Evolutionary conservation across 2,113 vertebrate genomes (phyloP), one percentile per base, ranked within the genome.

Genomic region (Garra rufa): DNA sequence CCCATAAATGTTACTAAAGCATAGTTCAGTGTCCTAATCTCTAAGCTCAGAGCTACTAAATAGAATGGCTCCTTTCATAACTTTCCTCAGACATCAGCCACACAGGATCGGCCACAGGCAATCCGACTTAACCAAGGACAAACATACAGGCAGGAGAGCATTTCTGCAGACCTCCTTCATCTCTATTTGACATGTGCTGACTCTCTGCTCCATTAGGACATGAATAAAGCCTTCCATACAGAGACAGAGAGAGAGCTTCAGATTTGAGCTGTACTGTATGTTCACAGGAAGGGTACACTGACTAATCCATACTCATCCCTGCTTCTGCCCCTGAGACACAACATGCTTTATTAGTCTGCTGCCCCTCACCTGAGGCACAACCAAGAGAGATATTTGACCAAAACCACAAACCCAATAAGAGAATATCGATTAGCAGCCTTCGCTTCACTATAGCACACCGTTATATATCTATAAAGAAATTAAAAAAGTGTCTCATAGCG

Each of bases 371-470:
- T 90, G 88, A 87, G 89, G 92, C 86, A 71, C 57, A 88, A 90
- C 85, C 83, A 85, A 82, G 85, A 91, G 91, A 93, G 89, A 92
- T 92, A 93, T 94, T 92, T 91, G 92, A 92, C 92, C 91, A 92
- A 93, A 94, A 92, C 88, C 76, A 38, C 91, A 93, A 92, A 94
- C 92, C 90, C 93, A 95, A 94, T 94, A 94, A 93, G 88, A 90
- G 86, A 85, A 92, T 87, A 95, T 95, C 91, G 94, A 95, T 95
- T 94, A 94, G 89, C 87, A 91, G 82, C 44, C 90, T 88, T 90
- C 91, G 81, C 88, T 89, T 74, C 86, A 91, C 92, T 94, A 94
- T 94, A 93, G 91, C 90, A 93, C 55, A 77, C 87, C 90, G 90
- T 89, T 88, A 88, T 91, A 90, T 93, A 90, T 91, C 91, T 91